Evolutionary conservation across 2,113 vertebrate species (phyloP).

Genomic region (Callospermophilus lateralis): DNA sequence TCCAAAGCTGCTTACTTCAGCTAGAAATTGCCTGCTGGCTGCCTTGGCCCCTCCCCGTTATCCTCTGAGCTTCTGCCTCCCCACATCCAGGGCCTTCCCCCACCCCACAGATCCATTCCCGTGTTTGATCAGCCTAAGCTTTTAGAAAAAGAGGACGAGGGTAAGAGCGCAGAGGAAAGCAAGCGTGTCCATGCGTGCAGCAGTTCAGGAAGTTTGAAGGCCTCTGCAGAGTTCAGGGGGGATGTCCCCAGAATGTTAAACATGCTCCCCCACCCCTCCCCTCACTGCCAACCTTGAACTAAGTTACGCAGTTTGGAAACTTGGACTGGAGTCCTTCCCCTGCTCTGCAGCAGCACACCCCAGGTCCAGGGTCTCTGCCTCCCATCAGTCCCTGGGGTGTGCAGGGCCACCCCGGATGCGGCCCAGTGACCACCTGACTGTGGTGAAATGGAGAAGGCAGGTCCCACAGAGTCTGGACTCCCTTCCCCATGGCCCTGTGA

Average conservation of each 20-base stretch:
- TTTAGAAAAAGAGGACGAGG: neutral
- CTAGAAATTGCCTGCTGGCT: neutral
- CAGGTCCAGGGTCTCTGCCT: neutral
- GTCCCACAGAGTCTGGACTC: neutral
- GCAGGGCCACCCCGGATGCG: neutral
- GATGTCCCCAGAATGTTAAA: neutral
- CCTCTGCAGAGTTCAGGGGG: neutral
- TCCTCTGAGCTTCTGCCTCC: neutral
- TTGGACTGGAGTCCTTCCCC: neutral
- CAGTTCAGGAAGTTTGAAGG: neutral
- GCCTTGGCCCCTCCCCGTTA: accelerated
- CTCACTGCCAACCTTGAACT: neutral
- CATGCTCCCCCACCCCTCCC: neutral
- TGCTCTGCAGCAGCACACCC: too few relatives aligned
- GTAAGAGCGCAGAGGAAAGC: neutral
- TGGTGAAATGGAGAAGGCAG: neutral
- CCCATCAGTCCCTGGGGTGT: neutral
- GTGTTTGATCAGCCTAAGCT: neutral
- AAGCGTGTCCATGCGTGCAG: neutral
- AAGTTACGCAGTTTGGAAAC: neutral
- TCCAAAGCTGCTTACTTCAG: neutral
- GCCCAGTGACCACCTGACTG: neutral
- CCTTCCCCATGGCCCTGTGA: neutral
- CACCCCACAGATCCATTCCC: neutral
- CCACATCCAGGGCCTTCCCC: neutral